Conservation (phyloP, 2,113 vertebrate species). For the Cynoglossus semilaevis region DNA sequence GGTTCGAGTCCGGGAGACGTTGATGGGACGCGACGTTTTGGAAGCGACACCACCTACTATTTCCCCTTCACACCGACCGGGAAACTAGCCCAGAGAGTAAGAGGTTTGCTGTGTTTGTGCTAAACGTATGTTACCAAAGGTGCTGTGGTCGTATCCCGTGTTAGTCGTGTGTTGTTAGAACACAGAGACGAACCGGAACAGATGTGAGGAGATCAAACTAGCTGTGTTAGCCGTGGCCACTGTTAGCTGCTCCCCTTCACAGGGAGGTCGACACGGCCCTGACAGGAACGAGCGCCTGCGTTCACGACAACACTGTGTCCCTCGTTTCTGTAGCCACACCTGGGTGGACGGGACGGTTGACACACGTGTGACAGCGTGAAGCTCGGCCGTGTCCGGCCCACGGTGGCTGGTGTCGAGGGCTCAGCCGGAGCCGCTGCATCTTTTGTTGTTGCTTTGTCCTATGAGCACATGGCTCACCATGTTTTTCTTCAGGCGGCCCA, state of each 20-base stretch:
- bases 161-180: not conserved
- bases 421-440: constrained; percentile 42
- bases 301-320: no score
- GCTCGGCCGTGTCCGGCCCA: not conserved
- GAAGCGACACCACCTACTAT: constrained; percentile 47
- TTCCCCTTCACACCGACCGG: constrained; percentile 26
- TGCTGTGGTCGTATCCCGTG: not conserved
- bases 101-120: constrained; percentile 17
- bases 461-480: constrained; percentile 85
- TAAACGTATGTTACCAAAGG: not conserved
- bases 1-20: constrained; percentile 16
- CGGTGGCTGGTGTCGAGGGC: not conserved
- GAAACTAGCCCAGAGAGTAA: constrained; percentile 64
- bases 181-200: not conserved
- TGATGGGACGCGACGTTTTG: constrained; percentile 45
- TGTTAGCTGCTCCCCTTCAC: constrained; percentile 55
- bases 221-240: constrained; percentile 53
- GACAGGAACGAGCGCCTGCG: not conserved
- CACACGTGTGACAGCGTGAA: not conserved
- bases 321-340: not conserved
- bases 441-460: constrained; percentile 96
- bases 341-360: not conserved
- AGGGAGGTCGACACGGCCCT: constrained; percentile 21
- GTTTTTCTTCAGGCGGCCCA: constrained; percentile 78
- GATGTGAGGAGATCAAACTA: not conserved